Base-by-base conservation (phyloP, 2,888 invertebrate species). In the Flexamia atlantica region DNA sequence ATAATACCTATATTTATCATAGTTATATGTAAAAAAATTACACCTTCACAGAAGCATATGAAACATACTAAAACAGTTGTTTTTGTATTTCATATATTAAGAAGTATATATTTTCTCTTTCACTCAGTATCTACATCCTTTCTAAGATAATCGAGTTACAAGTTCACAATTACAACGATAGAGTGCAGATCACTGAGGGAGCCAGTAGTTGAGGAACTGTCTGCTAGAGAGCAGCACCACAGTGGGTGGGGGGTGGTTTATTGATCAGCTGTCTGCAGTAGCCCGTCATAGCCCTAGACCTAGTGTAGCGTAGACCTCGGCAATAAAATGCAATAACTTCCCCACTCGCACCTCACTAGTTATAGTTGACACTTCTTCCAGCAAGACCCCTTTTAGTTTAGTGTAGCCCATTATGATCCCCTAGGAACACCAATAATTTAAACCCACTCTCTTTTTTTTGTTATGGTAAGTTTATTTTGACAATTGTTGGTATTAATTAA, bases 231-330 rank as follows among this genome's bases (percentile, higher is more conserved):
- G 57, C 23, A 4, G 23, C 23, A 3, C 57, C 3, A 10, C 3
- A 57, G 23, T n/a, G 23, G 57, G 57, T 57, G 57, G 57, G 23
- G 57, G 57, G 57, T 57, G 57, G 57, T 20, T 20, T 57, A 57
- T 57, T 57, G 57, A 57, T 57, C 57, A 57, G 46, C 23, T 57
- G 57, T 57, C 57, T 23, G 57, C 23, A 57, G 57, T 12, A 23
- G 46, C 23, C 12, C 57, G 23, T 23, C 57, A 7, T 20, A 57
- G 20, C 57, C 57, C 20, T 57, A 57, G 57, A 3, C 57, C 57
- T 57, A 57, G 57, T 23, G 3, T 46, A 46, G 46, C n/a, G 4
- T 46, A 46, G 46, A 7, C 12, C 46, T 17, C 46, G n/a, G 46
- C 46, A 46, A 46, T 46, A 46, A 46, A 4, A 46, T 46, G 46